Evolutionary conservation across 2,113 vertebrate genomes (phyloP), one percentile per base, ranked within the genome.

Genomic region (human (Homo sapiens)): DNA sequence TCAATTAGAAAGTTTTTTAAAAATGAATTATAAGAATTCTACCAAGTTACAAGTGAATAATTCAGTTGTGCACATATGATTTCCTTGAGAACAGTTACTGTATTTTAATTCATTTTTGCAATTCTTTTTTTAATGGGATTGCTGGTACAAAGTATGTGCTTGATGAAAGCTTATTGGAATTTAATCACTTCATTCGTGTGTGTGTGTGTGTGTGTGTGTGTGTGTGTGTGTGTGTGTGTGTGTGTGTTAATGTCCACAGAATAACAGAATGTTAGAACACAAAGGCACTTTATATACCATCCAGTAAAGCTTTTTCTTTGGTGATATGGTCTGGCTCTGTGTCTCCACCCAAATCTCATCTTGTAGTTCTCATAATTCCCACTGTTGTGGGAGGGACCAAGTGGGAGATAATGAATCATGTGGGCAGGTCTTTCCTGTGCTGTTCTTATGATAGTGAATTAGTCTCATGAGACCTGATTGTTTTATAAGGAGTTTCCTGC

Each of bases 91-190:
- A 9, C 6, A 82, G n/a, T 87, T 38, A 40, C 14, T 84, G 14
- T 76, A 27, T 89, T 95, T 96, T 68, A 30, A 89, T 76, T 73
- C 14, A 81, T 78, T 30, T 86, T 93, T 87, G n/a, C 64, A 89
- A 68, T 66, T 25, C 13, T 91, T 45, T 86, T 81, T 76, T 52
- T 96, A 22, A 0, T 72, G 32, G 45, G 89, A 85, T 48, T 70
- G 11, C 13, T 48, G 3, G 35, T 8, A 82, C 30, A 75, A 93
- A 93, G 45, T 92, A 30, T 30, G 30, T 89, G 68, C 45, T 61
- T 91, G 40, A 85, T 78, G 30, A 91, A 82, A 30, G 11, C 2
- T 91, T 93, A 45, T 8, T 79, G 14, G 16, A 92, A 91, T 92
- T 91, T 93, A 81, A 89, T 48, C 64, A 12, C 57, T 73, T 68